These are phyloP conservation scores for Chaenodraco wilsoni DNA, from an alignment of 2,797 vertebrate species.

Conservation along the genomic window DNA sequence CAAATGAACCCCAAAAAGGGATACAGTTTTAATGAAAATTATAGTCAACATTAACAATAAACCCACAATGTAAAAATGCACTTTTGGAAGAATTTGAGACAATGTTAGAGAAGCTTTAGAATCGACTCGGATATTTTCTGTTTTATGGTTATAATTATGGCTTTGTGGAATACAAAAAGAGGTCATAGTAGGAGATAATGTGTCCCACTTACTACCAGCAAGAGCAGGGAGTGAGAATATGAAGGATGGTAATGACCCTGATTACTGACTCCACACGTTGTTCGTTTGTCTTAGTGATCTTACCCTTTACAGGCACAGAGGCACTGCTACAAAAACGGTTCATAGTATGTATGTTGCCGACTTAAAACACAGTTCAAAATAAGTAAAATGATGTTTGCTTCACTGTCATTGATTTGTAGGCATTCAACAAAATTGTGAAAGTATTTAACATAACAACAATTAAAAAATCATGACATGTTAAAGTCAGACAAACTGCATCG, in stretches of 20 bases:
- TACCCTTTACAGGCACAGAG: not conserved
- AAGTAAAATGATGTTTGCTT: not conserved
- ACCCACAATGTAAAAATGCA: conserved; percentile 17
- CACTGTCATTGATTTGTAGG: not conserved
- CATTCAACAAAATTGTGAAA: conserved; percentile 6
- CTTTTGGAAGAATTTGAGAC: conserved; percentile 24
- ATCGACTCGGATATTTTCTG: conserved; percentile 31
- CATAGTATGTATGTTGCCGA: not conserved
- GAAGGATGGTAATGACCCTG: conserved; percentile 38
- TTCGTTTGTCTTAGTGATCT: conserved; percentile 49
- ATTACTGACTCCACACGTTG: conserved; percentile 43
- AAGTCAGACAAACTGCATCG: not conserved
- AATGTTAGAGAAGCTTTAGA: conserved; percentile 24
- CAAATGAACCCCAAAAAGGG: not conserved
- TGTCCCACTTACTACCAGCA: conserved; percentile 42
- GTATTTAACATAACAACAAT: not conserved
- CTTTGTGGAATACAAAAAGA: conserved; percentile 54
- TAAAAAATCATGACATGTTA: conserved; percentile 1
- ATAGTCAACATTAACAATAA: conserved; percentile 18
- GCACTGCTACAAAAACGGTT: not conserved
- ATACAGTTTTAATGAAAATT: not conserved
- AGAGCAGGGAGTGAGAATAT: conserved; percentile 27
- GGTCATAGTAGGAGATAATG: conserved; percentile 30
- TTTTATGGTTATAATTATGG: conserved; percentile 25
- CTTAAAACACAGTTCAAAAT: not conserved